These are phyloP conservation scores for Zaprionus vittiger DNA, from an alignment of 1,140 invertebrate species.

Conservation along the genomic window DNA sequence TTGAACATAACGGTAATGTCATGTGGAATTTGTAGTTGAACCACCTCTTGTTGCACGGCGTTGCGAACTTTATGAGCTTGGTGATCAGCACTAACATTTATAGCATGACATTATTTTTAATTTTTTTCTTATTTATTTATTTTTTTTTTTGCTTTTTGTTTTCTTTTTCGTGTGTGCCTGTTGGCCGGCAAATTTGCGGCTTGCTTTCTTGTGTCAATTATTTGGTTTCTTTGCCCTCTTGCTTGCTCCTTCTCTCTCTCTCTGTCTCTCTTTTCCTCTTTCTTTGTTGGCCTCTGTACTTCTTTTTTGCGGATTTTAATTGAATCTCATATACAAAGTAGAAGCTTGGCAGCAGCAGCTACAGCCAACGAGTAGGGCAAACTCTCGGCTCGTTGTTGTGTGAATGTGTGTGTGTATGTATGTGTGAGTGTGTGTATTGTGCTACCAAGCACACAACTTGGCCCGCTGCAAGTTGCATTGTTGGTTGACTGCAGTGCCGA, in stretches of 20 bases:
- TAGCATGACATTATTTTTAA: constrained; percentile 67
- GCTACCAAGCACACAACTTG: constrained; percentile 21
- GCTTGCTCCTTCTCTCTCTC: not conserved
- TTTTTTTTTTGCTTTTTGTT: constrained; percentile 15
- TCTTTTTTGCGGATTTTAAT: constrained; percentile 66
- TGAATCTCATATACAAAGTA: constrained; percentile 81
- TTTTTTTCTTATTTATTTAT: constrained; percentile 29
- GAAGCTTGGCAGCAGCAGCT: constrained; percentile 37
- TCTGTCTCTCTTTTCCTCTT: not conserved
- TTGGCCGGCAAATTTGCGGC: constrained; percentile 71
- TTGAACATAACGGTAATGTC: constrained; percentile 16
- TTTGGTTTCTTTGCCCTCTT: constrained; percentile 66
- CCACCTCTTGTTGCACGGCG: not conserved
- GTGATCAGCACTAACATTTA: constrained; percentile 70
- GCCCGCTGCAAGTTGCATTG: constrained; percentile 37
- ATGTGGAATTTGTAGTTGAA: constrained; percentile 8
- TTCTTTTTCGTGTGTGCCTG: constrained; percentile 35
- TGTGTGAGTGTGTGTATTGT: constrained; percentile 37
- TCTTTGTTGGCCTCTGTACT: constrained; percentile 10
- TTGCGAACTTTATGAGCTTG: constrained; percentile 66
- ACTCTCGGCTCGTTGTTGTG: constrained; percentile 1
- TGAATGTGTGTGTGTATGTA: constrained; percentile 10
- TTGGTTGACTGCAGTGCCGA: constrained; percentile 39
- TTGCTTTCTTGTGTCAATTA: constrained; percentile 81
- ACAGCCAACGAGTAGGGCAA: constrained; percentile 51